Evolutionary conservation across 1,140 invertebrate genomes (phyloP).

Genomic region (Acromyrmex heyeri): DNA sequence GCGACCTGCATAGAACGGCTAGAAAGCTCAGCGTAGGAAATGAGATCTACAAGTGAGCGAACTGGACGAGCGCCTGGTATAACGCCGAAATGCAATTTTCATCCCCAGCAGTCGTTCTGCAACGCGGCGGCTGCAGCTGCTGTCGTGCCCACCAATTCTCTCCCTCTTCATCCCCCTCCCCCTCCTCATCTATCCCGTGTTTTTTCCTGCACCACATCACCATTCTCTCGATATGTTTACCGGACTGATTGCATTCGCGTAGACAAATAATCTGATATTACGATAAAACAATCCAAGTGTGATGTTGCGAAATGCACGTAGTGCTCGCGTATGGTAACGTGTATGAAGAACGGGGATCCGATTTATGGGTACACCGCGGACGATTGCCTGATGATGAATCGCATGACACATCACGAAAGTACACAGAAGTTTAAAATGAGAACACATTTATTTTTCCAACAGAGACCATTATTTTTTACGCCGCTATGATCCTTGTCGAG

Average conservation of each 20-base stretch:
- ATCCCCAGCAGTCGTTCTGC: constrained; percentile 54
- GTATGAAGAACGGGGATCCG: not conserved
- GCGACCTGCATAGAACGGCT: constrained; percentile 50
- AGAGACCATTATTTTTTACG: constrained; percentile 29
- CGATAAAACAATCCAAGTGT: constrained; percentile 39
- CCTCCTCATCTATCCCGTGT: not conserved
- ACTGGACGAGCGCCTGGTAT: constrained; percentile 50
- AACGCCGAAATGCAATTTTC: constrained; percentile 77
- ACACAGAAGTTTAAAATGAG: not conserved
- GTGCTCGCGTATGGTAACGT: not conserved
- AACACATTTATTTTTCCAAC: constrained; percentile 20
- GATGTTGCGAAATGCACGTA: constrained; percentile 41
- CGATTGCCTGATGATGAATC: constrained; percentile 49
- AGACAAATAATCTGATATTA: constrained; percentile 74
- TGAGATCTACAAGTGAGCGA: constrained; percentile 75
- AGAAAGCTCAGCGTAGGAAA: constrained; percentile 69
- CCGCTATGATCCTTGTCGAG: not conserved
- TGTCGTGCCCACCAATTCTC: constrained; percentile 41
- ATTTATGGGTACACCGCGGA: constrained; percentile 45
- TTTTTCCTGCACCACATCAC: constrained; percentile 30
- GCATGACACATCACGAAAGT: constrained; percentile 18
- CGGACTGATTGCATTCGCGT: constrained; percentile 76
- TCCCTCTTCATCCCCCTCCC: not conserved
- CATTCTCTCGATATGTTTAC: constrained; percentile 72
- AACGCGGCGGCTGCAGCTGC: constrained; percentile 38